A percentile compares a stretch with the other conserved stretches of the same genome.
phyloP scores from a whole-genome alignment of 2,797 vertebrate species.

The Clamator glandarius region DNA sequence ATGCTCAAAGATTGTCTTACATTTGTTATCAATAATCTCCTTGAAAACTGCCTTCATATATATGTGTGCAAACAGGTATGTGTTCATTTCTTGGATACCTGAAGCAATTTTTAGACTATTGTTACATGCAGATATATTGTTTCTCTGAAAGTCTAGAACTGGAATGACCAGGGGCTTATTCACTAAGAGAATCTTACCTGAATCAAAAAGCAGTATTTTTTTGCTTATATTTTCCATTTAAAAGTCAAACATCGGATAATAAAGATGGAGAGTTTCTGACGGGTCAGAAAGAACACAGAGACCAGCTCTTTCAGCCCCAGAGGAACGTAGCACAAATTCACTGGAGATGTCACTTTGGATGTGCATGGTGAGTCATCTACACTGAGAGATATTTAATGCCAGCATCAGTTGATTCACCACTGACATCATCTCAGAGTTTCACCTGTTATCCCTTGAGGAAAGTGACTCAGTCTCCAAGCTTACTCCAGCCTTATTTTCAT shows the following conservation, averaged over 20 bases:
- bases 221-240: not conserved
- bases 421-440: conserved; percentile 32
- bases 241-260: not conserved
- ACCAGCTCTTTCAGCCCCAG: not conserved
- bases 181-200: not conserved
- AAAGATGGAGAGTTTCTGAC: not conserved
- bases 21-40: not conserved
- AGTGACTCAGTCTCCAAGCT: not conserved
- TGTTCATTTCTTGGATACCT: not conserved
- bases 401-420: not conserved
- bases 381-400: not conserved
- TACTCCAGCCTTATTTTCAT: conserved; percentile 17
- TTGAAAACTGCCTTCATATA: not conserved
- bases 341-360: conserved; percentile 19
- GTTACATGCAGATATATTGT: not conserved
- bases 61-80: not conserved
- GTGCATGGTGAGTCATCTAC: not conserved
- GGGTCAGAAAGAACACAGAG: not conserved
- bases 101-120: not conserved
- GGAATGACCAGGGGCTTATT: not conserved
- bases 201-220: not conserved
- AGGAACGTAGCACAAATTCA: conserved; percentile 9
- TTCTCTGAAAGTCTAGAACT: not conserved
- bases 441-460: conserved; percentile 6
- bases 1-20: not conserved